Conservation (phyloP, 2,888 invertebrate species). For the Agapostemon virescens region DNA sequence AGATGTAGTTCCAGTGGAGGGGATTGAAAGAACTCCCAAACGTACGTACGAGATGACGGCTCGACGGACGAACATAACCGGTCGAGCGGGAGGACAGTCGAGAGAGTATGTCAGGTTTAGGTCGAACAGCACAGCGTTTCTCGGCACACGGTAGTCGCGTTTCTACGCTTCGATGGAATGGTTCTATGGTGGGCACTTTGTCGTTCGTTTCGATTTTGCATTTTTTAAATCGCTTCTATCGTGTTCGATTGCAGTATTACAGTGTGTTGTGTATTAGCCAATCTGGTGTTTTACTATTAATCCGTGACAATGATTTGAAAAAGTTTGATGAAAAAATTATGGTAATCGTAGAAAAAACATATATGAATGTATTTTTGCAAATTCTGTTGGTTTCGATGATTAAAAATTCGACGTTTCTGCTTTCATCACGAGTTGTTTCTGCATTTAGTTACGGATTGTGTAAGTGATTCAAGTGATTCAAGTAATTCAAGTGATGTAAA, state of each 20-base stretch:
- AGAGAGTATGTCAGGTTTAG: slow-evolving; percentile 37
- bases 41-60: slow-evolving; percentile 54
- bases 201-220: background rate
- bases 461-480: background rate
- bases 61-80: slow-evolving; percentile 62
- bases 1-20: slow-evolving; percentile 56
- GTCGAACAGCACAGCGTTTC: slow-evolving; percentile 25
- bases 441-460: background rate
- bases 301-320: background rate
- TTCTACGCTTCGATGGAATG: slow-evolving; percentile 25
- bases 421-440: background rate
- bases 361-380: background rate
- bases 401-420: background rate
- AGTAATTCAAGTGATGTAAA: no score
- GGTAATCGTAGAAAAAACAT: background rate
- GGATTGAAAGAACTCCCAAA: slow-evolving; percentile 53
- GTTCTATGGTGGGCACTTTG: background rate
- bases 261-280: background rate
- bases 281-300: background rate
- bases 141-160: slow-evolving; percentile 45
- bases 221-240: background rate
- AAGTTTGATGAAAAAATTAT: background rate
- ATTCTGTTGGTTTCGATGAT: background rate
- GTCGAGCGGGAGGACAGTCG: slow-evolving; percentile 57
- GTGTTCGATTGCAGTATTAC: background rate